phyloP scores from a whole-genome alignment of 2,113 vertebrate species.

The Tauraco erythrolophus region DNA sequence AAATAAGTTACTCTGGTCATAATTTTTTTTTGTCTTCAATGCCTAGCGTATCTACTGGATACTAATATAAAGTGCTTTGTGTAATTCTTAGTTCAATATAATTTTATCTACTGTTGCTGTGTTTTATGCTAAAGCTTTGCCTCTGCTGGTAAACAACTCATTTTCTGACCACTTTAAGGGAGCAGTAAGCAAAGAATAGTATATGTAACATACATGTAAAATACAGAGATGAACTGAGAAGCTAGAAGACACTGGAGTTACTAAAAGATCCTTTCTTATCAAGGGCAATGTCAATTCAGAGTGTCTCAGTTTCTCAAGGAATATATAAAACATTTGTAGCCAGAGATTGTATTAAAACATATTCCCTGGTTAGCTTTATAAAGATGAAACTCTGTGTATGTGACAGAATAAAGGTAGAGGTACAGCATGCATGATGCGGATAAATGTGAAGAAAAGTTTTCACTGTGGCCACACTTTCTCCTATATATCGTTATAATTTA shows the following conservation, averaged over 20 bases:
- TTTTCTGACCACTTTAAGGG: background rate
- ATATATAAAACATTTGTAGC: background rate
- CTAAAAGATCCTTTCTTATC: background rate
- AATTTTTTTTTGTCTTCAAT: background rate
- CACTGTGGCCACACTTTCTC: background rate
- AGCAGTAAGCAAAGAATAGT: background rate
- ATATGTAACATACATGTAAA: background rate
- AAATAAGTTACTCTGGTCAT: background rate
- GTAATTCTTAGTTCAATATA: background rate
- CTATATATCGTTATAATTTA: background rate
- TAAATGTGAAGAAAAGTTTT: background rate
- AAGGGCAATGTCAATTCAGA: background rate
- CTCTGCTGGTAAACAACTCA: background rate
- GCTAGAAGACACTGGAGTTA: background rate
- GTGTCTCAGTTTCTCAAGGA: background rate
- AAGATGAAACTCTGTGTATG: background rate
- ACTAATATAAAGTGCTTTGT: background rate
- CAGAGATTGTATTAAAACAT: background rate
- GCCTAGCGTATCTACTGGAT: background rate
- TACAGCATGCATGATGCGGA: background rate
- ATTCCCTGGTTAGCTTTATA: background rate
- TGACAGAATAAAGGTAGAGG: background rate
- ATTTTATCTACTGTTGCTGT: background rate
- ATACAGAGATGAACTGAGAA: background rate
- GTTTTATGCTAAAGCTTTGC: background rate